Conservation (phyloP, 2,113 vertebrate species). For the Porphyrio hochstetteri region DNA sequence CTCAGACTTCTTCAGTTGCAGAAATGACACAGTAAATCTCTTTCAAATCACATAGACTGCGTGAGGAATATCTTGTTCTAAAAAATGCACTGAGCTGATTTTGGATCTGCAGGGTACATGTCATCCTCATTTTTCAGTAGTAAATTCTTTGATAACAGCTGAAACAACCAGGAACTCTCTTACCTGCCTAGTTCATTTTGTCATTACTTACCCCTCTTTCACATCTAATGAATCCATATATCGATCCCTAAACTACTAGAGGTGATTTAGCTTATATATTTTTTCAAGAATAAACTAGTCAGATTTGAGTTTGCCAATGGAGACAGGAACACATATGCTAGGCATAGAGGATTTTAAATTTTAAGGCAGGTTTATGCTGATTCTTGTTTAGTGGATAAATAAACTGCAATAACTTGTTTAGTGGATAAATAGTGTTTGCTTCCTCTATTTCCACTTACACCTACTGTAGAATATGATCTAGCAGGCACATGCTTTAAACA, state of each 20-base stretch:
- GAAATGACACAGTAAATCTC: background rate
- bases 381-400: background rate
- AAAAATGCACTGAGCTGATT: background rate
- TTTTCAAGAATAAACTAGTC: background rate
- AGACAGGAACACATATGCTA: background rate
- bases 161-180: background rate
- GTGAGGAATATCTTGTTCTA: background rate
- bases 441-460: background rate
- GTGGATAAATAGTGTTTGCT: accelerated
- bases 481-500: background rate
- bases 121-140: background rate
- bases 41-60: background rate
- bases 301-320: background rate
- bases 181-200: background rate
- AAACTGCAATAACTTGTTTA: background rate
- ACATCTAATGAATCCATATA: background rate
- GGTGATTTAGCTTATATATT: background rate
- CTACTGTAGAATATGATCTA: background rate
- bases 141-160: background rate
- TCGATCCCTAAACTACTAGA: background rate
- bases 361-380: background rate
- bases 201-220: background rate
- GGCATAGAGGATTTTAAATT: background rate
- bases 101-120: background rate
- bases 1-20: background rate